These are phyloP conservation scores for Catagonus wagneri DNA, from an alignment of 2,113 vertebrate species.

Conservation along the genomic window DNA sequence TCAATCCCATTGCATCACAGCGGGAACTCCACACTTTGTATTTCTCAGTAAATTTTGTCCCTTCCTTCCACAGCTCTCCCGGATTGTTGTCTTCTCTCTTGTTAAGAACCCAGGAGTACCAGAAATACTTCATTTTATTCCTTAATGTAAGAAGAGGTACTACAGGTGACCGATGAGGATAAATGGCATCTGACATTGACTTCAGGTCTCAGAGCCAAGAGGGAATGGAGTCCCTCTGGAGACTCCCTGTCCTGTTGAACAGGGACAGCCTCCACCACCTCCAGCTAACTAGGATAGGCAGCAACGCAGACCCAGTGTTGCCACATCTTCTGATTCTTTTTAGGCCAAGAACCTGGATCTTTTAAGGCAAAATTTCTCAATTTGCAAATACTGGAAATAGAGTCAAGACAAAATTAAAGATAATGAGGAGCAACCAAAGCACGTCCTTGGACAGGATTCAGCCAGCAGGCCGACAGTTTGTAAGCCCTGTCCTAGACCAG, in stretches of 20 bases:
- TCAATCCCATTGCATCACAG: no score
- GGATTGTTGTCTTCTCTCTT: constrained; percentile 2
- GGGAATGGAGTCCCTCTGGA: not conserved
- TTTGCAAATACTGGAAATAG: constrained; percentile 23
- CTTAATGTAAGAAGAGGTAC: constrained; percentile 18
- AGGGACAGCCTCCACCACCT: not conserved
- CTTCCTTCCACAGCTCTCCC: not conserved
- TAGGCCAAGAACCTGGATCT: not conserved
- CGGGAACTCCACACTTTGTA: not conserved
- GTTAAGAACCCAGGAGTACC: not conserved
- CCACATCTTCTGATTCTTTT: not conserved
- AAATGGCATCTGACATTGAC: not conserved
- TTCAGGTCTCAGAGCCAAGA: not conserved
- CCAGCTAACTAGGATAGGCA: not conserved
- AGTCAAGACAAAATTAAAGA: not conserved
- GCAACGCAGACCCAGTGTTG: not conserved
- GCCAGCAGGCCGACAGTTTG: not conserved
- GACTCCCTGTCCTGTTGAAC: accelerated
- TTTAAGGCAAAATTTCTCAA: not conserved
- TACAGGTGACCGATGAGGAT: not conserved
- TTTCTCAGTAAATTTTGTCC: constrained; percentile 19
- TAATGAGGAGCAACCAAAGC: not conserved
- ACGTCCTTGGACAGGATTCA: not conserved
- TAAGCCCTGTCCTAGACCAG: not conserved
- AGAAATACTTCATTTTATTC: constrained; percentile 10